Conservation (phyloP, 2,113 vertebrate species). For the Anguilla japonica region DNA sequence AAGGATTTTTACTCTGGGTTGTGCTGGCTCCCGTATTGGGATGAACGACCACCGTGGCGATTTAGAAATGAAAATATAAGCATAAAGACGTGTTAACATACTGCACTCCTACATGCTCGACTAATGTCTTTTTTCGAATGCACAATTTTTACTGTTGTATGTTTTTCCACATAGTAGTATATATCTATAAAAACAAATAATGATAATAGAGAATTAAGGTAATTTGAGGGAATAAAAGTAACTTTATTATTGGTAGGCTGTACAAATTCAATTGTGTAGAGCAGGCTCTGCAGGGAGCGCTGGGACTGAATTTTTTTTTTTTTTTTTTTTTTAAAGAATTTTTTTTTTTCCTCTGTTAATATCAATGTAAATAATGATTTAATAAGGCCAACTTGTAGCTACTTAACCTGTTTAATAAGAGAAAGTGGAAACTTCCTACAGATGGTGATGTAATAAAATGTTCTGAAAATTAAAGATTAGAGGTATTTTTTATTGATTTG, state of each 20-base stretch:
- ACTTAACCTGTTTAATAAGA: conserved; percentile 67
- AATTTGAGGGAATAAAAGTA: conserved; percentile 69
- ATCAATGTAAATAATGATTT: conserved; percentile 82
- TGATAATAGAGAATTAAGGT: conserved; percentile 52
- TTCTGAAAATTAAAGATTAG: conserved; percentile 37
- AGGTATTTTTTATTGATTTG: background rate
- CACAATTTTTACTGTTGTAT: conserved; percentile 28
- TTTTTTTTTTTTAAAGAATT: conserved; percentile 56
- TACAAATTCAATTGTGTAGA: conserved; percentile 64
- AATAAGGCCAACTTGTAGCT: conserved; percentile 69
- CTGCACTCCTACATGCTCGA: conserved; percentile 30
- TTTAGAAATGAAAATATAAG: conserved; percentile 26
- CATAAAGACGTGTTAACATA: conserved; percentile 25
- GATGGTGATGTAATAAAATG: conserved; percentile 68
- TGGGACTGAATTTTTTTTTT: conserved; percentile 48
- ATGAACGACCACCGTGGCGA: background rate
- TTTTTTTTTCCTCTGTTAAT: conserved; percentile 64
- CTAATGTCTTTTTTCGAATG: conserved; percentile 32
- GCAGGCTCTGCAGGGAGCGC: conserved; percentile 68
- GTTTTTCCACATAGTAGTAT: conserved; percentile 47
- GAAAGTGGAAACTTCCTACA: conserved; percentile 55
- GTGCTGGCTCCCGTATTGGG: background rate
- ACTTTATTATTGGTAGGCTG: conserved; percentile 71
- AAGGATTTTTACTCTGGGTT: background rate
- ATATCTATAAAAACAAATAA: conserved; percentile 24